phyloP scores from a whole-genome alignment of 2,797 vertebrate species.

The Coluber constrictor region DNA sequence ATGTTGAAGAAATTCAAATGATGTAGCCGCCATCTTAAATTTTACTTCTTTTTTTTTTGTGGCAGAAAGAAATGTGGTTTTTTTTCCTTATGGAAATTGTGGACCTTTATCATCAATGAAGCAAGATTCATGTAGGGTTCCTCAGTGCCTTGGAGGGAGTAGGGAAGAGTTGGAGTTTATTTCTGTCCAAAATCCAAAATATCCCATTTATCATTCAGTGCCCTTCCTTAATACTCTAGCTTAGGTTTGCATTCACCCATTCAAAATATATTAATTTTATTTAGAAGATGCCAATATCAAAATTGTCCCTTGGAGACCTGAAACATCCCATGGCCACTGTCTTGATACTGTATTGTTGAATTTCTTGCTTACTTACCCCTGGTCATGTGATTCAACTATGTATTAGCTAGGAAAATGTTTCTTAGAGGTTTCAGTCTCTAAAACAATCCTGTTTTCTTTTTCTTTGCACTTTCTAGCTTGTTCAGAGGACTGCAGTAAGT shows the following conservation, averaged over 20 bases:
- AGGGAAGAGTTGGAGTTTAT: not conserved
- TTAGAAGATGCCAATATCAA: not conserved
- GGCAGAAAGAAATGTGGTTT: not conserved
- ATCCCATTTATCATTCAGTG: not conserved
- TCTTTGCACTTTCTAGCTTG: conserved; percentile 52
- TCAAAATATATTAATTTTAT: not conserved
- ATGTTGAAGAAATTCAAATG: not conserved
- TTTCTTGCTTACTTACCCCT: not conserved
- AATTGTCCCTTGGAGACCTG: not conserved
- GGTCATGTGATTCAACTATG: not conserved
- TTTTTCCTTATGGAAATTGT: not conserved
- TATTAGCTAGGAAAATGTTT: no score
- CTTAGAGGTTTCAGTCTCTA: not conserved
- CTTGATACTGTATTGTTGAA: not conserved
- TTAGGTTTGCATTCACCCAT: not conserved
- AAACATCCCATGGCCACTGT: not conserved
- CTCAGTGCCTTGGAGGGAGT: not conserved
- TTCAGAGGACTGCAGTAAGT: conserved; percentile 66
- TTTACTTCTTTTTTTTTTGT: not conserved
- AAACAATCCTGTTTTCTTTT: conserved; percentile 35
- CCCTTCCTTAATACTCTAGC: not conserved
- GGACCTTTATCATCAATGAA: not conserved
- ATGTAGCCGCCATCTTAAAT: not conserved
- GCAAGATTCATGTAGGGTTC: not conserved
- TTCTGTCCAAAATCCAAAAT: not conserved